Evolutionary conservation across 2,113 vertebrate species (phyloP).

Genomic region (Paratilapia polleni): DNA sequence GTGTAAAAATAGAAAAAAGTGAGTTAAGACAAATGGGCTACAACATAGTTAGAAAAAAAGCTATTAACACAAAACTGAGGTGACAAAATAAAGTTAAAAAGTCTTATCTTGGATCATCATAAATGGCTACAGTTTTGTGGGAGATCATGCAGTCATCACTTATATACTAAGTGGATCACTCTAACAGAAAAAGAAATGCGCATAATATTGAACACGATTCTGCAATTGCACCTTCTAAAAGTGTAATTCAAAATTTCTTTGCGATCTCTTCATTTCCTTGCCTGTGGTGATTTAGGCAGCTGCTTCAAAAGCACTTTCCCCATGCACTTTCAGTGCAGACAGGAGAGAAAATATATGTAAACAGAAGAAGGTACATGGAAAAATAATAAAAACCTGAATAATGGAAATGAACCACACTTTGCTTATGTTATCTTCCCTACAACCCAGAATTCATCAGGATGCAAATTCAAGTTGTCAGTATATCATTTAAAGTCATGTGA

Average conservation of each 20-base stretch:
- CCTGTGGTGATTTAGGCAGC: not conserved
- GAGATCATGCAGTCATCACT: not conserved
- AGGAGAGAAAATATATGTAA: slow-evolving; percentile 3
- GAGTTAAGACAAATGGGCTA: not conserved
- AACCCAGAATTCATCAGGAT: not conserved
- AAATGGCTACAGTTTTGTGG: not conserved
- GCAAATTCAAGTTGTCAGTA: not conserved
- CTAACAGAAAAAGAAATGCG: not conserved
- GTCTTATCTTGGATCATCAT: not conserved
- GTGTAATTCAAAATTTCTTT: not conserved
- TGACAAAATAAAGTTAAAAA: not conserved
- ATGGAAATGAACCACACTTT: slow-evolving; percentile 4
- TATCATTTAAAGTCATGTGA: not conserved
- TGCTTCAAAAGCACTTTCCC: not conserved
- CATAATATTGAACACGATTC: not conserved
- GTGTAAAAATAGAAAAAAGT: not conserved
- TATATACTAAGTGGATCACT: not conserved
- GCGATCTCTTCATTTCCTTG: no score
- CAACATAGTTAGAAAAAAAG: not conserved
- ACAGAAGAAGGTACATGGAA: not conserved
- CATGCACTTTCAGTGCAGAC: not conserved
- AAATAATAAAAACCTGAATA: slow-evolving; percentile 10
- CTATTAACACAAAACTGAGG: not conserved
- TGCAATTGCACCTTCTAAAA: not conserved
- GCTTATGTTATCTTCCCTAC: not conserved